phyloP scores from a whole-genome alignment of 2,797 vertebrate species.

The Crax fasciolata region DNA sequence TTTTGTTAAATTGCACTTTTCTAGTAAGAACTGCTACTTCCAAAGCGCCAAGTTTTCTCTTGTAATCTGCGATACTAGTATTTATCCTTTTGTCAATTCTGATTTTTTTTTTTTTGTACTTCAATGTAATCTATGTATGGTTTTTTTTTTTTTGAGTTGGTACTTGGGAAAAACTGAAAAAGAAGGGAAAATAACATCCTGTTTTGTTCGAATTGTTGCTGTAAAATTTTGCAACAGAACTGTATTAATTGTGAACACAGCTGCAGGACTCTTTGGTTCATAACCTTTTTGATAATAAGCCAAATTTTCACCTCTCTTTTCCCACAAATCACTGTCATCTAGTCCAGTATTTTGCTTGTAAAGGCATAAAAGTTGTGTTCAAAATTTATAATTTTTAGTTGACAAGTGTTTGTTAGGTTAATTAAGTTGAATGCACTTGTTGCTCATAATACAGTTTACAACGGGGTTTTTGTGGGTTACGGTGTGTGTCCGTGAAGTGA shows the following conservation, averaged over 20 bases:
- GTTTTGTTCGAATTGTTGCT: background rate
- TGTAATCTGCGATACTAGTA: background rate
- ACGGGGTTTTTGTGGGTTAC: background rate
- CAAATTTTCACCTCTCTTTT: fast-evolving
- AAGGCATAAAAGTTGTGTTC: background rate
- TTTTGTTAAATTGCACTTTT: background rate
- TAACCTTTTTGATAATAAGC: background rate
- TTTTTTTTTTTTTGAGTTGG: background rate
- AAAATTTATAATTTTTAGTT: background rate
- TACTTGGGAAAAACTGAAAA: background rate
- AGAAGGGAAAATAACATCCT: background rate
- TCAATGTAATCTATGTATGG: background rate
- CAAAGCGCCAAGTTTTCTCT: background rate
- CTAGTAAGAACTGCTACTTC: background rate
- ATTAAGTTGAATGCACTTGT: background rate
- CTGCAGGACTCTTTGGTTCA: background rate
- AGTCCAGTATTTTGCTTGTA: background rate
- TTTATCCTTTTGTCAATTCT: background rate
- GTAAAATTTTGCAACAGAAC: background rate
- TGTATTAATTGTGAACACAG: background rate
- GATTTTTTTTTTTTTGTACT: background rate
- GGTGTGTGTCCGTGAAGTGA: background rate
- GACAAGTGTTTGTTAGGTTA: background rate
- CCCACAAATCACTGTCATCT: background rate
- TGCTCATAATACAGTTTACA: background rate